Percentiles rank a stretch among this genome's conserved stretches.
Evolutionary conservation across 2,888 invertebrate genomes (phyloP).

Genomic region (Rhodophaea formosa): DNA sequence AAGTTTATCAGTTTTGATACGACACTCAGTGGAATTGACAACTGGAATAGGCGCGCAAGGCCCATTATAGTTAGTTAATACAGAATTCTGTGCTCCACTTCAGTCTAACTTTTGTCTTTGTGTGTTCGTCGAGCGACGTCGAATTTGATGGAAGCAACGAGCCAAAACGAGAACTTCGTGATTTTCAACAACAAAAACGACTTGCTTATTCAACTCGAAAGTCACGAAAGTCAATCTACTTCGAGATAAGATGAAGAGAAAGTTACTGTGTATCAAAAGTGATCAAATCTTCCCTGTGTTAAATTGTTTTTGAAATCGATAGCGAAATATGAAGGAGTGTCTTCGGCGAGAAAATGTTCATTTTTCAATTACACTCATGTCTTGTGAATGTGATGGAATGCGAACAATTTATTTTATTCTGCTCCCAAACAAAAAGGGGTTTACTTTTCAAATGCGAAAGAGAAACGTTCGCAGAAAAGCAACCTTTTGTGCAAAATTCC

Average conservation of each 20-base stretch:
- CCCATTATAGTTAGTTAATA: constrained; percentile 7
- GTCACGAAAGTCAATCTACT: constrained; percentile 23
- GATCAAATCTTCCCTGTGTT: constrained; percentile 21
- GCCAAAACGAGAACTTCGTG: constrained; percentile 25
- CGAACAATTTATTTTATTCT: constrained; percentile 57
- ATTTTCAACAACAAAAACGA: constrained; percentile 23
- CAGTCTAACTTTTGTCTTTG: constrained; percentile 40
- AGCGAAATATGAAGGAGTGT: constrained; percentile 21
- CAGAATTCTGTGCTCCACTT: constrained; percentile 37
- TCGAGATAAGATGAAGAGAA: constrained; percentile 21
- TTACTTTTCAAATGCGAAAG: constrained; percentile 34
- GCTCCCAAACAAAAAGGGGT: constrained; percentile 47
- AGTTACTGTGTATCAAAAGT: constrained; percentile 15
- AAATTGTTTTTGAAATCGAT: constrained; percentile 10
- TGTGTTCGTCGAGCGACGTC: constrained; percentile 31
- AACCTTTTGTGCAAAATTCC: constrained; percentile 43
- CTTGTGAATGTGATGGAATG: constrained; percentile 43
- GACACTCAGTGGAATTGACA: neutral
- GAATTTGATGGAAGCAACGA: constrained; percentile 31
- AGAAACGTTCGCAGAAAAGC: constrained; percentile 34
- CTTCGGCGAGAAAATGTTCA: constrained; percentile 35
- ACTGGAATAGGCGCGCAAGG: neutral
- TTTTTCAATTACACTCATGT: constrained; percentile 49
- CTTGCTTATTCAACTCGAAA: constrained; percentile 18
- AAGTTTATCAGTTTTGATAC: neutral